phyloP scores from a whole-genome alignment of 2,797 vertebrate species.

The Tadarida brasiliensis region DNA sequence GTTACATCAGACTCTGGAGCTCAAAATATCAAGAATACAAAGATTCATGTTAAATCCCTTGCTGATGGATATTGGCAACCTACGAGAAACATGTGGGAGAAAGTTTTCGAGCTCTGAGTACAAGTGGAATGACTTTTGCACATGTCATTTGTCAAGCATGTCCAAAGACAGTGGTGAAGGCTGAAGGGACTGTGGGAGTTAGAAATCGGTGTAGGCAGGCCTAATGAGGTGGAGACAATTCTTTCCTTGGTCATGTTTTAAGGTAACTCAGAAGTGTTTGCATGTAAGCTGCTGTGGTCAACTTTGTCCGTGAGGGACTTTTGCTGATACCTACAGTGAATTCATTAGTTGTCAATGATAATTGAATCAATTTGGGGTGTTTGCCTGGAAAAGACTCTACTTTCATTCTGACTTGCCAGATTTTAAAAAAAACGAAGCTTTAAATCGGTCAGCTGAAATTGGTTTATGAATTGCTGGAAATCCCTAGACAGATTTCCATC shows the following conservation, averaged over 20 bases:
- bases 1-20: constrained; percentile 42
- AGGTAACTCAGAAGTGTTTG: constrained; percentile 52
- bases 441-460: constrained; percentile 70
- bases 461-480: constrained; percentile 79
- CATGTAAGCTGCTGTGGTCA: background rate
- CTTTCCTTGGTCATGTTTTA: constrained; percentile 23
- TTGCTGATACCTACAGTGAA: constrained; percentile 43
- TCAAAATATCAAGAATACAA: constrained; percentile 55
- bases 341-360: constrained; percentile 71
- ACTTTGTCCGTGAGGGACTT: constrained; percentile 29
- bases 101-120: constrained; percentile 10
- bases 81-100: constrained; percentile 61
- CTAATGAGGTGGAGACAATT: constrained; percentile 55
- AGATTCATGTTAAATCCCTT: constrained; percentile 60
- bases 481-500: constrained; percentile 69
- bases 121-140: constrained; percentile 60
- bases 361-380: constrained; percentile 64
- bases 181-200: background rate
- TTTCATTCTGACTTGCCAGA: constrained; percentile 62
- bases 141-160: constrained; percentile 41
- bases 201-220: constrained; percentile 13
- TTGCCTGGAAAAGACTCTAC: constrained; percentile 52
- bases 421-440: constrained; percentile 41
- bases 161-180: constrained; percentile 50
- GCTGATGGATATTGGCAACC: constrained; percentile 64